Percentiles rank a stretch among this genome's conserved stretches.
These are phyloP conservation scores for Taxidea taxus DNA, from an alignment of 2,113 vertebrate species.

Conservation along the genomic window DNA sequence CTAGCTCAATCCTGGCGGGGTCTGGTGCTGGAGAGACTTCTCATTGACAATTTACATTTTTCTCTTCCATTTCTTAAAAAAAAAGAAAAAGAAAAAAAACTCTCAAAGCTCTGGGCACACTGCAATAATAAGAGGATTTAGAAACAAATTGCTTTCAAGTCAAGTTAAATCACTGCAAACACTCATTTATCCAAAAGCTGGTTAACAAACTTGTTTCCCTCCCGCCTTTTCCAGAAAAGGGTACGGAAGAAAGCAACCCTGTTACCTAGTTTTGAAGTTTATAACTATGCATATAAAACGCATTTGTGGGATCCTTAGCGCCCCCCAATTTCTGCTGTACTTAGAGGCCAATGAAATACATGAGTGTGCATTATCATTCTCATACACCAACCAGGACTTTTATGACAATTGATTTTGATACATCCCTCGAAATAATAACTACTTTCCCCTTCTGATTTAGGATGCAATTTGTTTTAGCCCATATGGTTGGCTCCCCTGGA, in stretches of 20 bases:
- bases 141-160: constrained; percentile 68
- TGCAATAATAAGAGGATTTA: constrained; percentile 74
- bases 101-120: constrained; percentile 60
- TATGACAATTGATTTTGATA: constrained; percentile 2
- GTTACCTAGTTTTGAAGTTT: neutral
- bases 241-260: neutral
- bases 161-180: constrained; percentile 61
- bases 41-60: neutral
- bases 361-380: neutral
- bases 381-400: neutral
- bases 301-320: neutral
- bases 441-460: neutral
- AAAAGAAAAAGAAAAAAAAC: neutral
- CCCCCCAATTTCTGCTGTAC: neutral
- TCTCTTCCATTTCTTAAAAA: constrained; percentile 45
- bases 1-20: neutral
- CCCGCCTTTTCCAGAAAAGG: neutral
- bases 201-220: constrained; percentile 25
- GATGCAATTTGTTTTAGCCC: neutral
- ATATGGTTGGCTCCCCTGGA: neutral
- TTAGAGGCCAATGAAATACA: neutral
- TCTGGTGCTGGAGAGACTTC: neutral
- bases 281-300: neutral
- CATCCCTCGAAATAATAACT: neutral
- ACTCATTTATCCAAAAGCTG: constrained; percentile 46